Percentiles rank a stretch among this genome's conserved stretches.
Evolutionary conservation across 1,140 invertebrate genomes (phyloP).

Genomic region (Conopomorpha cramerella): DNA sequence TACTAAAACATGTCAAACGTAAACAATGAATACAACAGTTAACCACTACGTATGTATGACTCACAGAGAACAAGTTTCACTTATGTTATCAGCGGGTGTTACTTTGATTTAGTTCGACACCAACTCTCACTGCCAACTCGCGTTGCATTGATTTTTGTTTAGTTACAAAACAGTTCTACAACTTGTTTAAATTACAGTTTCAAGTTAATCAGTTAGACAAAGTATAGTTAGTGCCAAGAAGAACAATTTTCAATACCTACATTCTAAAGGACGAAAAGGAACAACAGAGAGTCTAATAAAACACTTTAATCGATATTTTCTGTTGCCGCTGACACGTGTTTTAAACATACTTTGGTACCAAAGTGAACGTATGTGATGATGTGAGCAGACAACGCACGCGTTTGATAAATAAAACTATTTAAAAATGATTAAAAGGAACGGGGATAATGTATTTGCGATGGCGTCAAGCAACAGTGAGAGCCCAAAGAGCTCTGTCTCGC

Average conservation of each 20-base stretch:
- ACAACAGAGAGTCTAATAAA: slow-evolving; percentile 3
- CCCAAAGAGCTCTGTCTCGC: slow-evolving; percentile 50
- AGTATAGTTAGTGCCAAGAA: slow-evolving; percentile 15
- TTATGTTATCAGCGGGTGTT: slow-evolving; percentile 42
- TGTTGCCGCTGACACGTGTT: slow-evolving; percentile 47
- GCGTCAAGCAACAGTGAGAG: slow-evolving; percentile 55
- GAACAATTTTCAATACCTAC: too few relatives aligned
- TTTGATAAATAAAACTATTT: slow-evolving; percentile 46
- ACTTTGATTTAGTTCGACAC: slow-evolving; percentile 40
- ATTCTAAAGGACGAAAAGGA: too few relatives aligned
- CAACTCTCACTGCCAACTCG: slow-evolving; percentile 25
- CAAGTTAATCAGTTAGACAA: slow-evolving; percentile 8
- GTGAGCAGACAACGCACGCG: slow-evolving; percentile 34
- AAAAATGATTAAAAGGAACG: slow-evolving; percentile 60
- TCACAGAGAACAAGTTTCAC: slow-evolving; percentile 55
- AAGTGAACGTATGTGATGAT: slow-evolving; percentile 35
- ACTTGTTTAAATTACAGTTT: background rate
- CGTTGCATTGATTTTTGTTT: slow-evolving; percentile 13
- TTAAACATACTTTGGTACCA: too few relatives aligned
- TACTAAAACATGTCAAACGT: too few relatives aligned
- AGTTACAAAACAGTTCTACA: too few relatives aligned
- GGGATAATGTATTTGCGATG: slow-evolving; percentile 58
- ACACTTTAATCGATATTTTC: slow-evolving; percentile 36
- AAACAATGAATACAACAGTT: slow-evolving; percentile 53
- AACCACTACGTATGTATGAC: slow-evolving; percentile 48